A percentile compares a stretch with the other conserved stretches of the same genome.
These are phyloP conservation scores for Trichogramma dendrolimi DNA, from an alignment of 2,888 invertebrate species.

Conservation along the genomic window DNA sequence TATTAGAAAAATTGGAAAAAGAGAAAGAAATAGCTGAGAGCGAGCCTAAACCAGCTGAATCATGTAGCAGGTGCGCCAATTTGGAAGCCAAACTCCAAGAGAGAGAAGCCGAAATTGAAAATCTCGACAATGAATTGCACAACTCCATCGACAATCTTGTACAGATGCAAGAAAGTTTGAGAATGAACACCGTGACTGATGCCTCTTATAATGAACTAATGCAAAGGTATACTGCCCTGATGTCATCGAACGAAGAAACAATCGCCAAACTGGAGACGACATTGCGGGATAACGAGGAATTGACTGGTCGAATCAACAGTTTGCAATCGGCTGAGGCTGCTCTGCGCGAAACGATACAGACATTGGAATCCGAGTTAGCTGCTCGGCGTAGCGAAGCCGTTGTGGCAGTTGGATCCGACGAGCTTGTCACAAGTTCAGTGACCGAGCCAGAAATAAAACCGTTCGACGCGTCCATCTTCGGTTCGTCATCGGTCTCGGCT, in stretches of 20 bases:
- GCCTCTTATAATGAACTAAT: slow-evolving; percentile 60
- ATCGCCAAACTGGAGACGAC: slow-evolving; percentile 60
- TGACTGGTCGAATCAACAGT: slow-evolving; percentile 56
- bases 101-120: slow-evolving; percentile 70
- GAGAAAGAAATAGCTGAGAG: slow-evolving; percentile 28
- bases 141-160: slow-evolving; percentile 63
- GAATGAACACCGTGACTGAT: slow-evolving; percentile 61
- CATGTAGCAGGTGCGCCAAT: slow-evolving; percentile 42
- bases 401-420: slow-evolving; percentile 25
- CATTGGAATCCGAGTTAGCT: slow-evolving; percentile 37
- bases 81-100: slow-evolving; percentile 71
- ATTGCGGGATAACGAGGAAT: slow-evolving; percentile 56
- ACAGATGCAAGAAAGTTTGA: slow-evolving; percentile 65
- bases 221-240: slow-evolving; percentile 60
- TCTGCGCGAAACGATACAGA: slow-evolving; percentile 49
- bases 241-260: slow-evolving; percentile 62
- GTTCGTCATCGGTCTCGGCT: slow-evolving; percentile 11
- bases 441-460: slow-evolving; percentile 21
- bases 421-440: slow-evolving; percentile 26
- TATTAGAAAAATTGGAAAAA: slow-evolving; percentile 38
- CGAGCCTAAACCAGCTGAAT: slow-evolving; percentile 31
- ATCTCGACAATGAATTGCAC: slow-evolving; percentile 63
- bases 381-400: slow-evolving; percentile 32
- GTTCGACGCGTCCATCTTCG: slow-evolving; percentile 44
- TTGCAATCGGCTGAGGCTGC: slow-evolving; percentile 53